These are phyloP conservation scores for Pangasius mekongensis DNA, from an alignment of 2,797 vertebrate genomes.

Conservation along the genomic window DNA sequence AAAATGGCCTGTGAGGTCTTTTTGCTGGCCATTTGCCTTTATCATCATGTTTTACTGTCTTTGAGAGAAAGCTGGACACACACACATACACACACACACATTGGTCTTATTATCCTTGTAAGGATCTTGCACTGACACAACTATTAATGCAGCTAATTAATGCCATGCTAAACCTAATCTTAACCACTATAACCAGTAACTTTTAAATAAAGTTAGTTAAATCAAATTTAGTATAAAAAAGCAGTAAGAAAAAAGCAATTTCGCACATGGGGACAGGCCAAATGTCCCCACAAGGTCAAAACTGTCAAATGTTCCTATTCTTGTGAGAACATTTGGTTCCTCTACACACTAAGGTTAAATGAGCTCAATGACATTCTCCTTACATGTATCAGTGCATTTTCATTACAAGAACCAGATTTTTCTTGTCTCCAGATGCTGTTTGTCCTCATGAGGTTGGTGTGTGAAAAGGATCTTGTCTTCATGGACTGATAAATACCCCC, in stretches of 20 bases:
- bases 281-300: background rate
- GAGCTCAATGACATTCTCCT: background rate
- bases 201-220: background rate
- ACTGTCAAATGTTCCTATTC: background rate
- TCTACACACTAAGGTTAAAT: background rate
- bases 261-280: background rate
- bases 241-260: background rate
- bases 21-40: background rate
- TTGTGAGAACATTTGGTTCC: background rate
- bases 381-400: constrained; percentile 9
- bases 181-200: background rate
- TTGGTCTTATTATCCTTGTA: background rate
- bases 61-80: background rate
- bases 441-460: constrained; percentile 16
- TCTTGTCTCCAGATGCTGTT: constrained; percentile 18
- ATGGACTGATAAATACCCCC: constrained; percentile 8
- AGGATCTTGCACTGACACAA: background rate
- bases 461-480: constrained; percentile 35
- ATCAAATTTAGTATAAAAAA: too few relatives aligned
- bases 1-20: background rate
- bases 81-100: background rate
- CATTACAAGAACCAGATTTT: background rate
- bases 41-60: background rate
- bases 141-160: background rate
- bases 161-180: background rate